Base-by-base conservation (phyloP, 2,797 vertebrate species). In the Morus bassanus region DNA sequence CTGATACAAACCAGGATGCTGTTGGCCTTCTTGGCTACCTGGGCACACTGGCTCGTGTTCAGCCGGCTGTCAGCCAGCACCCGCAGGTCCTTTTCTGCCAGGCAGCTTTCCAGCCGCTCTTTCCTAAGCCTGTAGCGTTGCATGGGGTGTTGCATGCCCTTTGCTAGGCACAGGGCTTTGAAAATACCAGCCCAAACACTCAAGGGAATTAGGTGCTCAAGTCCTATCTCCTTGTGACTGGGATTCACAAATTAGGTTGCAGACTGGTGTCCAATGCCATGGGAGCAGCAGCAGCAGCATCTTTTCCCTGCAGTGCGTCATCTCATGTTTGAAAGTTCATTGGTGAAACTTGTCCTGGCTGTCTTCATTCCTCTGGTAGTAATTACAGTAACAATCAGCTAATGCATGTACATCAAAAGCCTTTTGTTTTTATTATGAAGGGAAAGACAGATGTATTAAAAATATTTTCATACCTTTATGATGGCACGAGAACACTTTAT, bases 351-450 rank as follows among this genome's bases (percentile, higher is more conserved):
- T 54, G 43, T 83, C 37, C 56, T 87, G 30, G 22, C 60, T 92
- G 54, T 73, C 63, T 76, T 92, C 10, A 5, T 84, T 83, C 61
- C 21, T 59, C 28, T 77, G 46, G 53, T 86, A 57, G 43, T 63
- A 86, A 87, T 79, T 90, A 86, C 1, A 5, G 46, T 73, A 92
- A 78, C 84, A 68, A 77, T 88, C n/a, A 61, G 11, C 68, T 86
- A 75, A 88, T 0, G 6, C 27, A 33, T 2, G 0, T 39, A 18
- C 1, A 19, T 88, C 54, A 82, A 73, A 80, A 88, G 37, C 37
- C 45, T 89, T 91, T 91, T 94, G 67, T 76, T 89, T 87, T 93
- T 76, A 64, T 68, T 93, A 19, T 35, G 86, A 86, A 87, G 56
- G 37, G 39, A 77, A 78, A 77, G 88, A 59, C 64, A 78, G 46